phyloP scores from a whole-genome alignment of 2,797 vertebrate genomes.

The Macropodus opercularis region DNA sequence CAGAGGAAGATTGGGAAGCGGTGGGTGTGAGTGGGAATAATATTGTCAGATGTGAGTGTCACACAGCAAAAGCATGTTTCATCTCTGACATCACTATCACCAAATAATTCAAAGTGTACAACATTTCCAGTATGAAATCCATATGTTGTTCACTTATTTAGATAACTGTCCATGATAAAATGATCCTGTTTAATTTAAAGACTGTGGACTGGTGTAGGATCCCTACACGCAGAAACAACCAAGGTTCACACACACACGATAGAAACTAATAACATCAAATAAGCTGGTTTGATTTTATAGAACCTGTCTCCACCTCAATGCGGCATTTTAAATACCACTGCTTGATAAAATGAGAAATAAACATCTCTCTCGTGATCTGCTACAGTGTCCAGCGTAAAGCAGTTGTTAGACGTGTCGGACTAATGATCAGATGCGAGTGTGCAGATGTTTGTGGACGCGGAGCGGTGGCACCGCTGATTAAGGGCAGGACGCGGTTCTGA shows the following conservation, averaged over 20 bases:
- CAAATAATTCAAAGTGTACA: neutral
- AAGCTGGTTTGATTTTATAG: no score
- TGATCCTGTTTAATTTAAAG: neutral
- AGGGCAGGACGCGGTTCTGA: neutral
- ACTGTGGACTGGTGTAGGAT: neutral
- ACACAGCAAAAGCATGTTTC: constrained; percentile 6
- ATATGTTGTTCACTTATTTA: neutral
- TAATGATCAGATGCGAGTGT: no score
- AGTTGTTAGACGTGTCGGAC: no score
- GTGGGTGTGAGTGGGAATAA: neutral
- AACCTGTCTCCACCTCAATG: no score
- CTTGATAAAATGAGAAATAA: no score
- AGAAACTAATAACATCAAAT: no score
- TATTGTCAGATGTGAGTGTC: constrained; percentile 24
- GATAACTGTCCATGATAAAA: neutral
- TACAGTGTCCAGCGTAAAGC: no score
- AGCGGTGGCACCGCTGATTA: no score
- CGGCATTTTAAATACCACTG: no score
- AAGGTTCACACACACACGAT: constrained; percentile 1
- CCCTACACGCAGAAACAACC: neutral
- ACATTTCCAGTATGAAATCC: neutral
- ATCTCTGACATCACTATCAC: constrained; percentile 1
- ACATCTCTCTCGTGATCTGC: no score
- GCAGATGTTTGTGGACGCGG: no score
- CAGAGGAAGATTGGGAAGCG: constrained; percentile 24